phyloP scores from a whole-genome alignment of 1,140 invertebrate genomes.

The Panagrolaimus sp. region DNA sequence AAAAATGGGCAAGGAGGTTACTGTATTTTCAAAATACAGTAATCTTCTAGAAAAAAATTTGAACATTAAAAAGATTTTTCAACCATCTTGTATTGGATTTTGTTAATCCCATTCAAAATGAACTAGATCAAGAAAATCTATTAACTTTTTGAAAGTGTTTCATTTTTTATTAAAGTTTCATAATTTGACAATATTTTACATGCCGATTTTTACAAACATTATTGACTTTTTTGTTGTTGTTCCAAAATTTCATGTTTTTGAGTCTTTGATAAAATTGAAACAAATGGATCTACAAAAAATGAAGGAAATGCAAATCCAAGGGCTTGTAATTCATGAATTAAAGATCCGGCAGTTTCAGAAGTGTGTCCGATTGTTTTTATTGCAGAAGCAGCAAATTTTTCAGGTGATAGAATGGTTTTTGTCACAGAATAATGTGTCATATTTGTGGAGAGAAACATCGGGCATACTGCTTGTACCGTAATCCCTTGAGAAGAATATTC shows the following conservation, averaged over 20 bases:
- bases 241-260: not conserved
- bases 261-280: not conserved
- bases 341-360: conserved; percentile 2
- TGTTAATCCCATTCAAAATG: no score
- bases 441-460: conserved; percentile 46
- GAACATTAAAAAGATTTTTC: no score
- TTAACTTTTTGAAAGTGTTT: no score
- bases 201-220: no score
- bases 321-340: not conserved
- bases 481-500: conserved; percentile 31
- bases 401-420: not conserved
- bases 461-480: conserved; percentile 38
- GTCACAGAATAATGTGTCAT: conserved; percentile 20
- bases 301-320: not conserved
- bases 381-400: not conserved
- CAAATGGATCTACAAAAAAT: conserved; percentile 11
- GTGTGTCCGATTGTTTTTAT: not conserved
- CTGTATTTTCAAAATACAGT: no score
- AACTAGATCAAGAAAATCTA: no score
- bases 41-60: no score
- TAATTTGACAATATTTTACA: no score
- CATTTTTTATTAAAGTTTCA: no score
- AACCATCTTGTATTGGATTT: no score
- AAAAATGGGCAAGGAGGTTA: no score
- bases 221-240: no score